Base-by-base conservation (phyloP, 2,888 invertebrate species). In the Drosophila lacicola region DNA sequence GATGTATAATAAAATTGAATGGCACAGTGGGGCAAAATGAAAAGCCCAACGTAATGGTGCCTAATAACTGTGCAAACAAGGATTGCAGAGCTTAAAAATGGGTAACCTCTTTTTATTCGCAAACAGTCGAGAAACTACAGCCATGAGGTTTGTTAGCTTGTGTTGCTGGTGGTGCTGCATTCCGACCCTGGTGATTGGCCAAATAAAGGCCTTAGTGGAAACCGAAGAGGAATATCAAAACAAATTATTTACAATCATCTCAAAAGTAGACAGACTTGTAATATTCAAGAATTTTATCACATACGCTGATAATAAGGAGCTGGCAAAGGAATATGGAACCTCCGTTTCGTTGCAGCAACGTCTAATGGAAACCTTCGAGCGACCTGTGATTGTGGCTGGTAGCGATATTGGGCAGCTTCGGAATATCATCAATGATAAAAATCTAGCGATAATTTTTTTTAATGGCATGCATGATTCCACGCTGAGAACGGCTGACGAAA, bases 31-130 rank as follows among this genome's bases (percentile, higher is more conserved):
- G 54, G 8, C 8, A 29, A 29, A 29, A 8, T 29, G 0, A 29
- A 29, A 29, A 29, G 2, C 29, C 29, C 8, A 17, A 3, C 10
- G 5, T 25, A 51, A 66, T 66, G 29, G 29, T 29, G 21, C 21
- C 3, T 72, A 73, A 78, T 78, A 37, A 14, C 62, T 53, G 37
- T 21, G 44, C 47, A 66, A 60, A 51, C 47, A 78, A 55, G 17
- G 8, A 29, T 45, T 10, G 8, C n/a, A 5, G 11, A 4, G 33
- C 11, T 19, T 51, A 11, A 21, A 37, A 50, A 21, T 9, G 9
- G 49, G 0, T 1, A 4, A 9, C 21, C 5, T 11, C 4, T n/a
- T 9, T 6, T 2, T 10, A 8, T 2, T 2, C 34, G n/a, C 3
- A 3, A 19, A 19, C 55, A 78, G 78, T 78, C 34, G 10, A 37